Conservation (phyloP, 2,797 vertebrate species). For the Falco peregrinus region DNA sequence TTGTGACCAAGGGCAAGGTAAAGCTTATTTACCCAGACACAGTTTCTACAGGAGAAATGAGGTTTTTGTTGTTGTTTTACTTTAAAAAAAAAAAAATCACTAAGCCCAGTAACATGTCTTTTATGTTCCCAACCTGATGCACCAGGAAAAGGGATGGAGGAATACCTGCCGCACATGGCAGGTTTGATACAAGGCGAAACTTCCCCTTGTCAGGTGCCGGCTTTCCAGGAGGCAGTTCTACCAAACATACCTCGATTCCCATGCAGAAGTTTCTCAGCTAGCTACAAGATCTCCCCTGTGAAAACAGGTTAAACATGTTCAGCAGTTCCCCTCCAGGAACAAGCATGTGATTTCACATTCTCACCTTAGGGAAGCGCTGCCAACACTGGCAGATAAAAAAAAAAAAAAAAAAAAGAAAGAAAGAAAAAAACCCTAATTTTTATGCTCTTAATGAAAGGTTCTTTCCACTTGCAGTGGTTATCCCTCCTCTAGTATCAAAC, state of each 20-base stretch:
- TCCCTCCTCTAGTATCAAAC: neutral
- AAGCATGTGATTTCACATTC: neutral
- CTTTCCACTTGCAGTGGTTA: neutral
- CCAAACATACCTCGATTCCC: neutral
- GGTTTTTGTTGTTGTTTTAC: neutral
- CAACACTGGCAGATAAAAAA: neutral
- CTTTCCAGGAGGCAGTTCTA: neutral
- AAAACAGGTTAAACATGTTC: neutral
- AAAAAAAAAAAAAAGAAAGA: too few species aligned
- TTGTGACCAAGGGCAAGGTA: neutral
- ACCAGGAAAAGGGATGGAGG: neutral
- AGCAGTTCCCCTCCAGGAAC: neutral
- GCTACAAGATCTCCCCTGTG: neutral
- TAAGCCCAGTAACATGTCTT: neutral
- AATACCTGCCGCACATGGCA: neutral
- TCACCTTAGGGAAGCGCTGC: neutral
- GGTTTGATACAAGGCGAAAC: neutral
- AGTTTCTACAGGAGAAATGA: neutral
- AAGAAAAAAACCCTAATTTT: neutral
- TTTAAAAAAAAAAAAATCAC: too few species aligned
- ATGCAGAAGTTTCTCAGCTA: neutral
- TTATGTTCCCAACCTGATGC: neutral
- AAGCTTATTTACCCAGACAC: neutral
- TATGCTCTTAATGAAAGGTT: neutral
- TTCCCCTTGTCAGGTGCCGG: neutral